These are phyloP conservation scores for Murina feae DNA, from an alignment of 2,113 vertebrate genomes.

Conservation along the genomic window DNA sequence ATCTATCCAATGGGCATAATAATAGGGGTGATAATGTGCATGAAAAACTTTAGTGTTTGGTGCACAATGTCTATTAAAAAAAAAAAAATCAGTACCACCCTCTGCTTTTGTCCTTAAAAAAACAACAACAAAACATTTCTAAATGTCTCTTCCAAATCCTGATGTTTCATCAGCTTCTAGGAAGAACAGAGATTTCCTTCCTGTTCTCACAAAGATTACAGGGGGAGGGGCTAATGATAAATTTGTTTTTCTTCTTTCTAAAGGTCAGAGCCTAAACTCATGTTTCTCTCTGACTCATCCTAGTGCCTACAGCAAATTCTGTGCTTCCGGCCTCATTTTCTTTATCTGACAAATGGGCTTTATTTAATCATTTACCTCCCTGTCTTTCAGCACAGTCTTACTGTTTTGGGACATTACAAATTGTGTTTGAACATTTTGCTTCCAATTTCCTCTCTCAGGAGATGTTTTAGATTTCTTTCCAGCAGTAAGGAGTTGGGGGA, in stretches of 20 bases:
- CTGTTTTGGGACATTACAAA: not conserved
- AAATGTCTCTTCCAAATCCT: not conserved
- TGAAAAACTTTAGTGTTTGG: not conserved
- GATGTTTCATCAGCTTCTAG: not conserved
- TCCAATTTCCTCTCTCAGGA: not conserved
- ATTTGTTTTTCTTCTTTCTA: slow-evolving; percentile 44
- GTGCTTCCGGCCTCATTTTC: slow-evolving; percentile 44
- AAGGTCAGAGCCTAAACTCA: slow-evolving; percentile 26
- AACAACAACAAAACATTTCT: not conserved
- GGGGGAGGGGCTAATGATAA: not conserved
- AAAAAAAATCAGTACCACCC: not conserved
- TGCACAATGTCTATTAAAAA: not conserved
- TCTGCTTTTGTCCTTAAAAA: not conserved
- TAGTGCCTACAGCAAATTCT: not conserved
- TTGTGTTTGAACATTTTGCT: not conserved
- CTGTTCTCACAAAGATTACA: not conserved
- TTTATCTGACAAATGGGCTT: slow-evolving; percentile 52
- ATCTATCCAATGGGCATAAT: not conserved
- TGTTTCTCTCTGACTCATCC: slow-evolving; percentile 55
- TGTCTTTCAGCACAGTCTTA: not conserved
- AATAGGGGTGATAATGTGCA: not conserved
- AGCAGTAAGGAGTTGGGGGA: not conserved
- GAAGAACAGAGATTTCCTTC: not conserved
- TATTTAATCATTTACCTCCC: not conserved
- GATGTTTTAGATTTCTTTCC: not conserved